Percentiles rank a stretch among this genome's conserved stretches.
Conservation (phyloP, 2,888 invertebrate species). For the Lycophotia porphyrea region DNA sequence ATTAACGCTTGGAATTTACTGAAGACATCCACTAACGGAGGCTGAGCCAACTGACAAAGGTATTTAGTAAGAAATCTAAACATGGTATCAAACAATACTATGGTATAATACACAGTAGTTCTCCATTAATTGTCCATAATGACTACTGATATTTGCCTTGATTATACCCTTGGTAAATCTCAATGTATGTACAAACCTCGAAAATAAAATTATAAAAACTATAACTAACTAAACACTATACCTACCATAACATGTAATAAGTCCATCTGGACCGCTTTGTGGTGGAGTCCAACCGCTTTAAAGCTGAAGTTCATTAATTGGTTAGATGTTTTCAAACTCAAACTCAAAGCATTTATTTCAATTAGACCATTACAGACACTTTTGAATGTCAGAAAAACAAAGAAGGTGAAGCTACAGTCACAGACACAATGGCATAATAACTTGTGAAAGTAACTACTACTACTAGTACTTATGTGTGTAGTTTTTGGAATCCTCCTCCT, state of each 20-base stretch:
- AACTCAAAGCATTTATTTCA: no score
- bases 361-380: no score
- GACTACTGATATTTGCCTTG: no score
- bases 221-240: no score
- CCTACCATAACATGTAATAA: not conserved
- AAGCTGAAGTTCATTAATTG: not conserved
- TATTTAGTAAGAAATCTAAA: conserved; percentile 28
- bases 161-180: not conserved
- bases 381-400: no score
- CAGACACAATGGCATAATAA: no score
- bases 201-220: not conserved
- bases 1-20: conserved; percentile 13
- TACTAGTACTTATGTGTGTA: no score
- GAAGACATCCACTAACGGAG: not conserved
- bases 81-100: conserved; percentile 32
- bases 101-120: conserved; percentile 15
- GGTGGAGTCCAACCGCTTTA: not conserved
- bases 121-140: conserved; percentile 24
- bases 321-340: no score
- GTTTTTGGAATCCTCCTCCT: no score
- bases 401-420: no score
- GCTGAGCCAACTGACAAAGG: not conserved
- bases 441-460: no score
- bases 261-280: not conserved
- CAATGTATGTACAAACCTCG: not conserved